Conservation (phyloP, 2,888 invertebrate species). For the Platycnemis pennipes region DNA sequence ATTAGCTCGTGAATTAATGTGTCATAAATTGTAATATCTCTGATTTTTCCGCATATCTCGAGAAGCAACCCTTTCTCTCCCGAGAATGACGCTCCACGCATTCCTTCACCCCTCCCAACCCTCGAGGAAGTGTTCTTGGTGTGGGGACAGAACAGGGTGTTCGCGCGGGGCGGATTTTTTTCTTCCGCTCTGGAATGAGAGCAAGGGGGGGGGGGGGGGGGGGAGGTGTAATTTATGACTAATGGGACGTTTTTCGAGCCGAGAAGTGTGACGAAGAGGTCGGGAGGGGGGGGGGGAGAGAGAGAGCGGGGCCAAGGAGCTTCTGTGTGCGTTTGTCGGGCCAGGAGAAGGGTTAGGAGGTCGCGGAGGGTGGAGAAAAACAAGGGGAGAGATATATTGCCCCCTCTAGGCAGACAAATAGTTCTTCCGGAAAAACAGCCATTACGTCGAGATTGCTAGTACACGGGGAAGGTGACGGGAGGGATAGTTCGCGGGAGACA, state of each 20-base stretch:
- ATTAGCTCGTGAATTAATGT: too few species aligned
- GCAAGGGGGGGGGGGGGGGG: neutral
- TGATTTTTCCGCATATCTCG: too few species aligned
- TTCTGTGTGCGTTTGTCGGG: neutral
- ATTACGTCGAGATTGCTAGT: conserved; percentile 51
- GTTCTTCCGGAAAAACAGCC: conserved; percentile 65
- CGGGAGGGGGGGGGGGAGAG: too few species aligned
- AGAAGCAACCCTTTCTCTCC: too few species aligned
- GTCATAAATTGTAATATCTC: too few species aligned
- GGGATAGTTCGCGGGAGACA: neutral
- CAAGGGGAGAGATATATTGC: conserved; percentile 50
- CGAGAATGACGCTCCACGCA: too few species aligned
- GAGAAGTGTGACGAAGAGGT: conserved; percentile 7
- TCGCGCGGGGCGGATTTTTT: neutral
- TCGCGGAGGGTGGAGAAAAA: conserved; percentile 17
- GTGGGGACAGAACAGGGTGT: too few species aligned
- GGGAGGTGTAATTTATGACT: neutral
- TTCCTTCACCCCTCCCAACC: too few species aligned
- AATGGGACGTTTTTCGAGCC: neutral
- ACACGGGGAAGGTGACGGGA: neutral
- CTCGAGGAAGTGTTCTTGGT: too few species aligned
- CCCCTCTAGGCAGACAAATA: conserved; percentile 40
- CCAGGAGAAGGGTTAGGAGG: neutral
- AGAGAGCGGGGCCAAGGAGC: too few species aligned
- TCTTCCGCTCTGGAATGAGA: neutral